Percentiles rank a stretch among this genome's conserved stretches.
phyloP scores from a whole-genome alignment of 2,888 invertebrate genomes.

The Salticus scenicus region DNA sequence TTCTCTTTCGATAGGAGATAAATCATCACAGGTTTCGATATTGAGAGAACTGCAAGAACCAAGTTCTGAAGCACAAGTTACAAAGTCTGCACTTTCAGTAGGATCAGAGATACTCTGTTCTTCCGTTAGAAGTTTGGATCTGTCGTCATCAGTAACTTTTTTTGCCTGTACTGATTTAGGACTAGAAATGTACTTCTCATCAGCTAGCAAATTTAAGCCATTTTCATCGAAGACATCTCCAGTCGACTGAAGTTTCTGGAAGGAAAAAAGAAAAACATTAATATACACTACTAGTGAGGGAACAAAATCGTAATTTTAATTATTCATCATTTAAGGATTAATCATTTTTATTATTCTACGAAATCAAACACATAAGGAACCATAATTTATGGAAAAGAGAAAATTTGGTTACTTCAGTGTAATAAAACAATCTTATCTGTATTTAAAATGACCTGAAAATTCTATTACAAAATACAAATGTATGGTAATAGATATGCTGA shows the following conservation, averaged over 20 bases:
- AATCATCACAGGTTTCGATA: constrained; percentile 74
- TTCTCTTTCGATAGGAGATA: constrained; percentile 81
- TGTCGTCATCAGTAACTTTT: neutral
- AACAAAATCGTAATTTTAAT: too few relatives aligned
- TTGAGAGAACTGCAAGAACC: constrained; percentile 42
- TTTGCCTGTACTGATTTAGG: neutral
- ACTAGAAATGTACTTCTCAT: neutral
- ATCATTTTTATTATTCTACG: too few relatives aligned
- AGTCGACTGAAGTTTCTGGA: neutral
- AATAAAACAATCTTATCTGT: too few relatives aligned
- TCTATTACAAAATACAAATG: too few relatives aligned
- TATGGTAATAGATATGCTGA: too few relatives aligned
- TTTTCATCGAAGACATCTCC: neutral
- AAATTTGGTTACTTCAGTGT: too few relatives aligned
- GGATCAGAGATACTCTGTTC: neutral
- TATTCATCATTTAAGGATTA: too few relatives aligned
- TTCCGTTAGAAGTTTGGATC: neutral
- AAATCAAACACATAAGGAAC: too few relatives aligned
- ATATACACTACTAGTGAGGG: too few relatives aligned
- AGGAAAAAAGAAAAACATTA: too few relatives aligned
- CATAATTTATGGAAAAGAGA: too few relatives aligned
- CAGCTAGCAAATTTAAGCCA: neutral
- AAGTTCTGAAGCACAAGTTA: neutral
- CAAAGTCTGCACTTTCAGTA: neutral
- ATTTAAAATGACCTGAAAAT: too few relatives aligned